phyloP scores from a whole-genome alignment of 2,888 invertebrate species.

The Elegia similella region DNA sequence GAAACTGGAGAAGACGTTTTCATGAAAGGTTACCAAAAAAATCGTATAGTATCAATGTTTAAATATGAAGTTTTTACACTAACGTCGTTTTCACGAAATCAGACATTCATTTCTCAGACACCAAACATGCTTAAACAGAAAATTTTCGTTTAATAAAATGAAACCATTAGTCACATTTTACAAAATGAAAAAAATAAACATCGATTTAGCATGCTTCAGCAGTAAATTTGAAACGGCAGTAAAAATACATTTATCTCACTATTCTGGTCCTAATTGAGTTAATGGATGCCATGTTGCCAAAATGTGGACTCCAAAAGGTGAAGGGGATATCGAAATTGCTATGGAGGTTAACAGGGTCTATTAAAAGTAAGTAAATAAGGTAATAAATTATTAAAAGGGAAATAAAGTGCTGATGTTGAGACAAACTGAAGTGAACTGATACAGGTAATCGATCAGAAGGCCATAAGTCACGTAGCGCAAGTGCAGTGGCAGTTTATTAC shows the following conservation, averaged over 20 bases:
- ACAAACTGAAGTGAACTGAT: constrained; percentile 7
- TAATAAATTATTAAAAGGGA: constrained; percentile 8
- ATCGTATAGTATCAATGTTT: no score
- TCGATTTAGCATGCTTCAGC: background rate
- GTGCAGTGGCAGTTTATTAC: constrained; percentile 8
- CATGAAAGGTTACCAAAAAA: no score
- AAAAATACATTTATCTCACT: constrained; percentile 43
- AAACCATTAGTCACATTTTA: no score
- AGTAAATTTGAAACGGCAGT: background rate
- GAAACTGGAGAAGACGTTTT: no score
- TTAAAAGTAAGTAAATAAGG: background rate
- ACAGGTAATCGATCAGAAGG: background rate
- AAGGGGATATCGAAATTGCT: background rate
- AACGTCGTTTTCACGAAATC: no score
- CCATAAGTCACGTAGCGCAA: background rate
- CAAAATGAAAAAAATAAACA: constrained; percentile 2
- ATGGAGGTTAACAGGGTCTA: background rate
- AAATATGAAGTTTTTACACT: no score
- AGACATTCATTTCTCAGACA: no score
- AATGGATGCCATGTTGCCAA: constrained; percentile 53
- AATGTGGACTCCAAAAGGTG: background rate
- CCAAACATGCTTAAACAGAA: no score
- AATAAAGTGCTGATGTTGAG: background rate
- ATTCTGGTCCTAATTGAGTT: constrained; percentile 56
- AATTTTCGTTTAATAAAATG: no score